These are phyloP conservation scores for Drosophila quadrilineata DNA, from an alignment of 1,140 invertebrate species.

Conservation along the genomic window DNA sequence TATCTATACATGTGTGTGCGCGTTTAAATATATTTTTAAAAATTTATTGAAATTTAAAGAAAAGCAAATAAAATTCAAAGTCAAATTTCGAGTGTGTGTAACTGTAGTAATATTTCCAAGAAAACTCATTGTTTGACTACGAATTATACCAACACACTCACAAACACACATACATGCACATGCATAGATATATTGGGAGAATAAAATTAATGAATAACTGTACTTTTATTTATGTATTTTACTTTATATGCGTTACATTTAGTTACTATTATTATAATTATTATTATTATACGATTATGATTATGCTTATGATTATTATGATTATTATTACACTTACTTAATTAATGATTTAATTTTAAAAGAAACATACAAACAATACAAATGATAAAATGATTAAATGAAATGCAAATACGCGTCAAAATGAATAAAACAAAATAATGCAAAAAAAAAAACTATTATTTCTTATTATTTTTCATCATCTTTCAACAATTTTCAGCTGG, in stretches of 20 bases:
- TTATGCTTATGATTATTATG: constrained; percentile 78
- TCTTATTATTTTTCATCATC: constrained; percentile 52
- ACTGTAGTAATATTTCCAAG: constrained; percentile 76
- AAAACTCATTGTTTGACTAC: constrained; percentile 44
- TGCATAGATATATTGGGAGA: constrained; percentile 43
- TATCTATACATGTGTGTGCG: constrained; percentile 1
- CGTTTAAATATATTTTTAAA: constrained; percentile 49
- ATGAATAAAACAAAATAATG: constrained; percentile 67
- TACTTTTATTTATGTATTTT: constrained; percentile 75
- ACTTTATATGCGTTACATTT: constrained; percentile 75
- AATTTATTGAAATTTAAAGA: constrained; percentile 70
- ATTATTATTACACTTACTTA: constrained; percentile 75
- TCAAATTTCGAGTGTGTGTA: constrained; percentile 49
- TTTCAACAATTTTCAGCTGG: constrained; percentile 32
- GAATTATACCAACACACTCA: constrained; percentile 4
- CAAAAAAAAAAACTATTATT: constrained; percentile 57
- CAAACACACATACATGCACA: neutral
- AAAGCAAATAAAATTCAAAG: constrained; percentile 49
- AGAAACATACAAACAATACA: constrained; percentile 46
- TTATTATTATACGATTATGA: constrained; percentile 75
- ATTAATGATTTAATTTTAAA: constrained; percentile 71
- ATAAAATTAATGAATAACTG: constrained; percentile 61
- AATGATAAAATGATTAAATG: constrained; percentile 43
- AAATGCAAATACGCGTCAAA: constrained; percentile 61
- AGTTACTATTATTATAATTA: constrained; percentile 70